Conservation (phyloP, 2,113 vertebrate genomes). For the Psophia crepitans region DNA sequence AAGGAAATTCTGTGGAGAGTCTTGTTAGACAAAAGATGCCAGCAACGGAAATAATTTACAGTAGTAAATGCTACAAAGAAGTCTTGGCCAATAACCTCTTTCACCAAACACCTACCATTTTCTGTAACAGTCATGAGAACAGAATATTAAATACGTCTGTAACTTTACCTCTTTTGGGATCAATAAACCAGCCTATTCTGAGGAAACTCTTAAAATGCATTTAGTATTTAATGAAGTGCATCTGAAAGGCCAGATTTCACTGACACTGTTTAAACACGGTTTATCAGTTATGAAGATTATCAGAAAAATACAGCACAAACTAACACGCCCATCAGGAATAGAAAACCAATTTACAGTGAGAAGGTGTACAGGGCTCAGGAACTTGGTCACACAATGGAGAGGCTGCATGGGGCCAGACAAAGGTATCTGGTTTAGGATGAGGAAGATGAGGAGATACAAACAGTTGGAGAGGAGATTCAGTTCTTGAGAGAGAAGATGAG, state of each 20-base stretch:
- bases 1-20: background rate
- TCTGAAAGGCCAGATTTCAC: background rate
- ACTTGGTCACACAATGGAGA: conserved; percentile 82
- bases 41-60: background rate
- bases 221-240: background rate
- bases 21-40: background rate
- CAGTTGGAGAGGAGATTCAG: conserved; percentile 84
- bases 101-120: background rate
- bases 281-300: conserved; percentile 77
- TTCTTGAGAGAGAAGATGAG: conserved; percentile 86
- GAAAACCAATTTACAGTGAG: conserved; percentile 82
- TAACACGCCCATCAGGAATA: conserved; percentile 59
- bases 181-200: background rate
- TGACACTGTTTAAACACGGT: conserved; percentile 1
- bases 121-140: background rate
- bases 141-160: background rate
- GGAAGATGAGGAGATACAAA: conserved; percentile 82
- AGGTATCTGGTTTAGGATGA: conserved; percentile 79
- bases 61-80: background rate
- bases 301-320: conserved; percentile 69
- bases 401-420: conserved; percentile 79
- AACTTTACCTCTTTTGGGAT: background rate
- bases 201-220: background rate
- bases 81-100: background rate
- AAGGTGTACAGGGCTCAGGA: conserved; percentile 75